Conservation (phyloP, 2,113 vertebrate genomes). For the Silurus glanis region DNA sequence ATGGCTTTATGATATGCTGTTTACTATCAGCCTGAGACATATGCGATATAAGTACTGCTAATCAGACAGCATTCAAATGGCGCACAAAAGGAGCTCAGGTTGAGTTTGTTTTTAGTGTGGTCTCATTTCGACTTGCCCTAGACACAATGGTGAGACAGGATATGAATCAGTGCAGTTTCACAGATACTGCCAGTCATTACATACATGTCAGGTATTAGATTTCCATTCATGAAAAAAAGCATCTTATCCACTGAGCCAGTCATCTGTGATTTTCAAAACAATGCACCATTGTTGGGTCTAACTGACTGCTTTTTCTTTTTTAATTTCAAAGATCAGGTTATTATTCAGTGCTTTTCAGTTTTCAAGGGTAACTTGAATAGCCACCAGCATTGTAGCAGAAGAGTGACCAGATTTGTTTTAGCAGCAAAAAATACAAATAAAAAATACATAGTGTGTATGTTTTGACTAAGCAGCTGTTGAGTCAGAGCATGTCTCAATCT, state of each 20-base stretch:
- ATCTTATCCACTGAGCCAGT: slow-evolving; percentile 17
- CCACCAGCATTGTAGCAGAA: background rate
- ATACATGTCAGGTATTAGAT: slow-evolving; percentile 23
- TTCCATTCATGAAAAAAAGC: slow-evolving; percentile 16
- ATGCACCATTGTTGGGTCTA: slow-evolving; percentile 13
- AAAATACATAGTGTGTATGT: background rate
- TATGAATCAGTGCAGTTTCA: slow-evolving; percentile 41
- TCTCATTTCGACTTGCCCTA: background rate
- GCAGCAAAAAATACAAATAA: background rate
- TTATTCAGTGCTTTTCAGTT: background rate
- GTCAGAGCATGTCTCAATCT: background rate
- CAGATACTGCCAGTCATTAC: slow-evolving; percentile 20
- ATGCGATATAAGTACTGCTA: background rate
- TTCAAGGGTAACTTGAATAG: background rate
- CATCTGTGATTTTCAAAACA: background rate
- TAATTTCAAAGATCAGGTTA: background rate
- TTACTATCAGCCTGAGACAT: background rate
- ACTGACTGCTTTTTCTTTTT: background rate
- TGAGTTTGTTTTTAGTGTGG: slow-evolving; percentile 14
- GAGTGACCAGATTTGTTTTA: background rate
- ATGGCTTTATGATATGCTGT: slow-evolving; percentile 13
- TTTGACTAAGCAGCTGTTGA: background rate
- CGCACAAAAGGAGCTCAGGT: slow-evolving; percentile 1
- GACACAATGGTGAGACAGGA: slow-evolving; percentile 15
- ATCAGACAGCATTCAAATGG: slow-evolving; percentile 9